Evolutionary conservation across 2,888 invertebrate species (phyloP).

Genomic region (Aspidiotus rigidus): DNA sequence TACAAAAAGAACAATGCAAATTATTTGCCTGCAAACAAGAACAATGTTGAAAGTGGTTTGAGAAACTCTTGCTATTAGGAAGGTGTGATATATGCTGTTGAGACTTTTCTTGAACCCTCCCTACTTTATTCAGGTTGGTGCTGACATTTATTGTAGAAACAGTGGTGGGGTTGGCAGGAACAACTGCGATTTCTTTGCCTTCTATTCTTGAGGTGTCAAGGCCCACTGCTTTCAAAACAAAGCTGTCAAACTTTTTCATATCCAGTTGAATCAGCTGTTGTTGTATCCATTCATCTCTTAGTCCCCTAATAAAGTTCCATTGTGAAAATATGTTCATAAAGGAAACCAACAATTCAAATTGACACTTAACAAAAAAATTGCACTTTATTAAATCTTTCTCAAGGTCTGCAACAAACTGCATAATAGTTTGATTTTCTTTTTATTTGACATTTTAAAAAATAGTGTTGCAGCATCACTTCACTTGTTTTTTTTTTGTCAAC

Average conservation of each 20-base stretch:
- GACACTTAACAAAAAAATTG: conserved; percentile 4
- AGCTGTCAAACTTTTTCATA: too few species aligned
- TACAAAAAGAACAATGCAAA: too few species aligned
- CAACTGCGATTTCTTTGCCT: background rate
- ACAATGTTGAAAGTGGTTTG: too few species aligned
- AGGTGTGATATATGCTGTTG: too few species aligned
- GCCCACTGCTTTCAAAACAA: background rate
- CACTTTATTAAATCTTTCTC: conserved; percentile 24
- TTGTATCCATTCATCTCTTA: background rate
- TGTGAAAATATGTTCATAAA: background rate
- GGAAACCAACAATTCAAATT: background rate
- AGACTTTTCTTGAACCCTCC: too few species aligned
- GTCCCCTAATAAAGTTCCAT: background rate
- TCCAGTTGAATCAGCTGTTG: background rate
- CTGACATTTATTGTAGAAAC: too few species aligned
- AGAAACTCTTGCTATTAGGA: too few species aligned
- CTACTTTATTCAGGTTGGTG: too few species aligned
- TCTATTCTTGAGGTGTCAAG: background rate
- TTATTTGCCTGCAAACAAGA: too few species aligned
- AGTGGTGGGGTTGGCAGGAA: too few species aligned
- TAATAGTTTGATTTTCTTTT: conserved; percentile 18
- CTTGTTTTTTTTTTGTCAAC: conserved; percentile 28
- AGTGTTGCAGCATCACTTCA: conserved; percentile 6
- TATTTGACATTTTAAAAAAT: background rate
- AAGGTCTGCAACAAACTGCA: conserved; percentile 16